Base-by-base conservation (phyloP, 2,888 invertebrate species). In the Temnothorax unifasciatus region DNA sequence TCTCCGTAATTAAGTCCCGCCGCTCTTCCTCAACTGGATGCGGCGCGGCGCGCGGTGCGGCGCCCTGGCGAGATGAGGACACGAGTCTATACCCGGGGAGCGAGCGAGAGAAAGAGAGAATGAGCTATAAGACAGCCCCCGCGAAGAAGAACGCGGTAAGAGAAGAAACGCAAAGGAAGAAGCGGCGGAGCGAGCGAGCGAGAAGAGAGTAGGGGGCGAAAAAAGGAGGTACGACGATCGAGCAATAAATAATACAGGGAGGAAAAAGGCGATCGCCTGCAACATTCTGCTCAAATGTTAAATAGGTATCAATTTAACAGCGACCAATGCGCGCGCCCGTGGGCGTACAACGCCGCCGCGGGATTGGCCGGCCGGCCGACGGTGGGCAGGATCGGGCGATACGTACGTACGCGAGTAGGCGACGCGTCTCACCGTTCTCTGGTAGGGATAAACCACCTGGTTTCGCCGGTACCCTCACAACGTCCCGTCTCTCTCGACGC, bases 251-350 rank as follows among this genome's bases (percentile, higher is more conserved):
- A 93, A 93, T 93, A 93, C 87, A 93, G 90, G 90, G 71, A 68
- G 87, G 92, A 93, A 93, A 92, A 93, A 93, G 93, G 91, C 93
- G 94, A 94, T 94, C 94, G 93, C 93, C 92, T 92, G 93, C 92
- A 93, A 93, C 94, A 93, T 93, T 94, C 93, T 92, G 92, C 93
- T 93, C 93, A 93, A 94, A 94, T 93, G 94, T 93, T 94, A 94
- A 94, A 94, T 93, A 94, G 93, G 94, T 94, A 94, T 94, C 94
- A 94, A 94, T 94, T 94, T 94, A 93, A 88, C 84, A 59, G 61
- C n/a, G 85, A 18, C 91, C 91, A 84, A 91, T 88, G 59, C 79
- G 54, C 54, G 74, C n/a, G 34, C 6, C 3, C 52, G 86, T 86
- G 75, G 93, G 92, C 91, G 93, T 89, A 59, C 11, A 83, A 47